Conservation (phyloP, 2,888 invertebrate species). For the Elegia similella region DNA sequence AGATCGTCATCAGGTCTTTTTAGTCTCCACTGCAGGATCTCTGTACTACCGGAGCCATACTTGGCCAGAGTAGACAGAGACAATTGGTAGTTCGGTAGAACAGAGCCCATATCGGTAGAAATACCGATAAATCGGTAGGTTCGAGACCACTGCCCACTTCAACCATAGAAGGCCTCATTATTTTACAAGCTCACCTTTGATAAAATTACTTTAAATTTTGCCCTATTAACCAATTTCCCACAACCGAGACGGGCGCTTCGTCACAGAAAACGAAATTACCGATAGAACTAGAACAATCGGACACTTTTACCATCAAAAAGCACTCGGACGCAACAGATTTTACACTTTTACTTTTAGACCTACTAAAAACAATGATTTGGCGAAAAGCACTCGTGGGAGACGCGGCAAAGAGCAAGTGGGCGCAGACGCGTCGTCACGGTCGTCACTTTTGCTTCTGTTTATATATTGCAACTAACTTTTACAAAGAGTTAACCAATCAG, state of each 20-base stretch:
- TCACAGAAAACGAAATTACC: constrained; percentile 11
- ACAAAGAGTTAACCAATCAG: too few species aligned
- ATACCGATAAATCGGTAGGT: too few species aligned
- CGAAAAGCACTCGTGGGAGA: constrained; percentile 45
- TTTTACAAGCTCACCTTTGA: too few species aligned
- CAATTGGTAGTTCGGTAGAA: too few species aligned
- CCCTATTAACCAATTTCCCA: background rate
- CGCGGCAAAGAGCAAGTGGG: constrained; percentile 27
- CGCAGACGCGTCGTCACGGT: background rate
- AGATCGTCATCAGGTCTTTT: too few species aligned
- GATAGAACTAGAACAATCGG: constrained; percentile 15
- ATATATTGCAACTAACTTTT: too few species aligned
- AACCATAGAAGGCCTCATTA: too few species aligned
- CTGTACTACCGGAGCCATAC: too few species aligned
- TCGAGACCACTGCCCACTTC: too few species aligned
- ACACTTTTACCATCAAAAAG: constrained; percentile 30
- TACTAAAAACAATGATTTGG: constrained; percentile 59
- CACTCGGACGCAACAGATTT: constrained; percentile 38
- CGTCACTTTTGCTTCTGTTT: background rate
- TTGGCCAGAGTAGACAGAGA: too few species aligned
- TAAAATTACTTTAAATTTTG: background rate
- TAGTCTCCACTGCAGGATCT: too few species aligned
- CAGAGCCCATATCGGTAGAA: too few species aligned
- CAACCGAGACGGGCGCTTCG: background rate
- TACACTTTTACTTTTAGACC: constrained; percentile 64